Evolutionary conservation across 2,888 invertebrate species (phyloP).

Genomic region (Drosophila seclusa): DNA sequence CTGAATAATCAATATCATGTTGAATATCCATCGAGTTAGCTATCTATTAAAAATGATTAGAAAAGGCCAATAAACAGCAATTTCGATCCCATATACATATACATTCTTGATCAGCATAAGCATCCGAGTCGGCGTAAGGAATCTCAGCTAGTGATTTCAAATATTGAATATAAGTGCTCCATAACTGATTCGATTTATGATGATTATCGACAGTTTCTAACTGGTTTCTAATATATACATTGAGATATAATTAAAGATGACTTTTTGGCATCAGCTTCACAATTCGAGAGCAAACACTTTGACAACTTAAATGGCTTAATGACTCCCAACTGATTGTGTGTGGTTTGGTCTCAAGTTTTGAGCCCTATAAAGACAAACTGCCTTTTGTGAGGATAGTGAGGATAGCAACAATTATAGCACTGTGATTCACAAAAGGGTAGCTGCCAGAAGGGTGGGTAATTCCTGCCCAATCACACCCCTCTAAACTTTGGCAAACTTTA

Average conservation of each 20-base stretch:
- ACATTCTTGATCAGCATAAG: not conserved
- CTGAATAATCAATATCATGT: not conserved
- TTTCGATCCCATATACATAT: not conserved
- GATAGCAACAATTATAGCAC: conserved; percentile 1
- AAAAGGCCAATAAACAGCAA: not conserved
- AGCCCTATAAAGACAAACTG: too few relatives aligned
- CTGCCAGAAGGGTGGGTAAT: conserved; percentile 7
- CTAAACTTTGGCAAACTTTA: conserved; percentile 58
- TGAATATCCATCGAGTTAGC: not conserved
- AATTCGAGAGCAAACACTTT: not conserved
- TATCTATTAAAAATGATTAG: not conserved
- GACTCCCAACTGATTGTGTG: not conserved
- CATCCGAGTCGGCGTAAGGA: too few relatives aligned
- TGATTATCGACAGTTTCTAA: not conserved
- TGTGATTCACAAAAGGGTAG: conserved; percentile 32
- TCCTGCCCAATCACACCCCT: not conserved
- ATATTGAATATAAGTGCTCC: not conserved
- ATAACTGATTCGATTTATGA: not conserved
- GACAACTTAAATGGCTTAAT: not conserved
- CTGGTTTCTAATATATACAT: not conserved
- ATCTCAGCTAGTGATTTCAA: not conserved
- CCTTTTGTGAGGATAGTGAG: not conserved
- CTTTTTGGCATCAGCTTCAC: not conserved
- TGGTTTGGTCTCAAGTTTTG: not conserved
- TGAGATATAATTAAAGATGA: not conserved